A percentile compares a stretch with the other conserved stretches of the same genome.
Evolutionary conservation across 2,888 invertebrate genomes (phyloP).

Genomic region (Archaeoteleia sp.): DNA sequence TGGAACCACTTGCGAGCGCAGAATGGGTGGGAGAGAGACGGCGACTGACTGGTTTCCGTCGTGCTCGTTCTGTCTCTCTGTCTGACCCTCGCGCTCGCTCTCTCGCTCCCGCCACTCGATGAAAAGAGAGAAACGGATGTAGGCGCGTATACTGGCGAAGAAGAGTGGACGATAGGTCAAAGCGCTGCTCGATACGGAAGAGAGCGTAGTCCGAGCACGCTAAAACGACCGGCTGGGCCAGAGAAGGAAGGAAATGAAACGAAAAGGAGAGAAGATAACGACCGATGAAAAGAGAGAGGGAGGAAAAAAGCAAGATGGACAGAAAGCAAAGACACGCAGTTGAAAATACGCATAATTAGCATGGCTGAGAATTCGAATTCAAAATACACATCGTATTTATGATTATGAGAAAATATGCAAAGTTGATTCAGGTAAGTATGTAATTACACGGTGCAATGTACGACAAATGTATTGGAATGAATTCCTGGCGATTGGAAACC

Average conservation of each 20-base stretch:
- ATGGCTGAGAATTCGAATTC: slow-evolving; percentile 40
- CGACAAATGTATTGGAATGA: no score
- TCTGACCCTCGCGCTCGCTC: not conserved
- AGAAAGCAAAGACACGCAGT: slow-evolving; percentile 32
- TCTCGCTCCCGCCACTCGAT: slow-evolving; percentile 3
- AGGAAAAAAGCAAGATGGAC: slow-evolving; percentile 3
- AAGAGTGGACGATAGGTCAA: slow-evolving; percentile 24
- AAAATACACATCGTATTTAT: slow-evolving; percentile 40
- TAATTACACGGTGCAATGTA: no score
- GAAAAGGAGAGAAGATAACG: slow-evolving; percentile 40
- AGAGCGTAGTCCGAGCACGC: slow-evolving; percentile 25
- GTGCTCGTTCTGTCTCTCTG: not conserved
- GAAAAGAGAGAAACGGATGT: slow-evolving; percentile 14
- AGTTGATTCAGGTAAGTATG: no score
- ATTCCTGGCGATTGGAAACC: no score
- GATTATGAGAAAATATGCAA: slow-evolving; percentile 27
- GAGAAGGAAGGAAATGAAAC: slow-evolving; percentile 35
- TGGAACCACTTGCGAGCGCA: slow-evolving; percentile 39
- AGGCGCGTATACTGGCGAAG: slow-evolving; percentile 6
- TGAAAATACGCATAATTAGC: slow-evolving; percentile 44
- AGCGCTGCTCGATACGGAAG: slow-evolving; percentile 42
- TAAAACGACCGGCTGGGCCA: slow-evolving; percentile 8
- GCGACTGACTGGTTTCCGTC: slow-evolving; percentile 3
- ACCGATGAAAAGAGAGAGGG: slow-evolving; percentile 23
- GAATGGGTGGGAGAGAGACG: slow-evolving; percentile 6